Base-by-base conservation (phyloP, 2,797 vertebrate genomes). In the Squalus acanthias region DNA sequence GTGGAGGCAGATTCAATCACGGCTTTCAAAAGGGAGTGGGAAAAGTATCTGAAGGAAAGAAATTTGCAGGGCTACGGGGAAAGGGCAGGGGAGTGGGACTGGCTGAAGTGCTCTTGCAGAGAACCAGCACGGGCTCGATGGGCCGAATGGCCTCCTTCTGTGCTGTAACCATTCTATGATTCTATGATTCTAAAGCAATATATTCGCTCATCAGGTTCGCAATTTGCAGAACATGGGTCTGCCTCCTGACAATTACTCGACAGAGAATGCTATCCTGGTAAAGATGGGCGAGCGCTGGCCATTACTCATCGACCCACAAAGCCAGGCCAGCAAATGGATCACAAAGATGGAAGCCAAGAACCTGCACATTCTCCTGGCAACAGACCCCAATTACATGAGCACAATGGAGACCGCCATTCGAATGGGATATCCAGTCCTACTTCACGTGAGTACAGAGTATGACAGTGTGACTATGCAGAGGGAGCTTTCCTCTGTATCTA, bases 231-330 rank as follows among this genome's bases (percentile, higher is more conserved):
- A 96, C 53, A 97, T 97, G 95, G 98, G 98, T 15, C 96, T 98
- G 46, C 98, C 98, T 0, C 97, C 97, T 0, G 97, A 97, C 39
- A 97, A 97, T 74, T 97, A 97, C 57, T 97, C 97, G 9, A 96
- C 96, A 3, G 98, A 98, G 96, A 98, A 98, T 39, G 98, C 97
- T 74, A 97, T 98, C 96, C 46, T 98, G 89, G 96, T 97, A 17
- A 97, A 97, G 96, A 96, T 96, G 13, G 96, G 97, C 15, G 96
- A 96, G 50, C 96, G 96, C 33, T 98, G 97, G 97, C 97, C 98
- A 0, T 97, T 98, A 88, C 63, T 98, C 26, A 97, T 98, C 0
- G 97, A 98, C 96, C 97, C 97, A 0, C 97, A 98, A 65, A 97
- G 95, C 15, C 98, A 98, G 96, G 98, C 97, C 0, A 72, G 96